Evolutionary conservation across 2,113 vertebrate genomes (phyloP).

Genomic region (Macrotus californicus): DNA sequence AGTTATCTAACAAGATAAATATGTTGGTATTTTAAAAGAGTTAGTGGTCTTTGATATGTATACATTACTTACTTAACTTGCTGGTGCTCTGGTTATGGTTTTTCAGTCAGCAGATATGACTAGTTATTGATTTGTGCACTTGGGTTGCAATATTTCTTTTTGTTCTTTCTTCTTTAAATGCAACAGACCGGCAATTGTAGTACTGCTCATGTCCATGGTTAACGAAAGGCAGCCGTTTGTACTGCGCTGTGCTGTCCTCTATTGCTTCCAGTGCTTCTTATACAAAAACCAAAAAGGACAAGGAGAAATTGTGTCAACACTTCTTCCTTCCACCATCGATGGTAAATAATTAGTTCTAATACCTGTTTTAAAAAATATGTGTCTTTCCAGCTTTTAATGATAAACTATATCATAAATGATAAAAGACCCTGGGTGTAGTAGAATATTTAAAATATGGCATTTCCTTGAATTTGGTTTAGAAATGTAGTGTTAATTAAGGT

Average conservation of each 20-base stretch:
- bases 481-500: constrained; percentile 2
- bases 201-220: constrained; percentile 99
- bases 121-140: neutral
- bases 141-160: neutral
- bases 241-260: constrained; percentile 96
- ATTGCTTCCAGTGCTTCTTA: constrained; percentile 98
- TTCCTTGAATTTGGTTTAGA: constrained; percentile 42
- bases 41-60: neutral
- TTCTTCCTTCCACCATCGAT: constrained; percentile 97
- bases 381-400: neutral
- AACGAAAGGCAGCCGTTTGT: constrained; percentile 97
- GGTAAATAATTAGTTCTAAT: constrained; percentile 76
- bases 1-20: neutral
- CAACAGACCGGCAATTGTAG: constrained; percentile 93
- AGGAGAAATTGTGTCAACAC: constrained; percentile 94
- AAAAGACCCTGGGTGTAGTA: neutral
- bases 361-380: constrained; percentile 2
- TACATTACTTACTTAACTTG: neutral
- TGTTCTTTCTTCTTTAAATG: neutral
- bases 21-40: neutral
- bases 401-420: neutral
- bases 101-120: neutral
- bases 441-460: neutral
- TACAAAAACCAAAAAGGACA: constrained; percentile 98
- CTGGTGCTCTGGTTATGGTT: neutral